Evolutionary conservation across 2,113 vertebrate species (phyloP).

Genomic region (Coptodon rendalli): DNA sequence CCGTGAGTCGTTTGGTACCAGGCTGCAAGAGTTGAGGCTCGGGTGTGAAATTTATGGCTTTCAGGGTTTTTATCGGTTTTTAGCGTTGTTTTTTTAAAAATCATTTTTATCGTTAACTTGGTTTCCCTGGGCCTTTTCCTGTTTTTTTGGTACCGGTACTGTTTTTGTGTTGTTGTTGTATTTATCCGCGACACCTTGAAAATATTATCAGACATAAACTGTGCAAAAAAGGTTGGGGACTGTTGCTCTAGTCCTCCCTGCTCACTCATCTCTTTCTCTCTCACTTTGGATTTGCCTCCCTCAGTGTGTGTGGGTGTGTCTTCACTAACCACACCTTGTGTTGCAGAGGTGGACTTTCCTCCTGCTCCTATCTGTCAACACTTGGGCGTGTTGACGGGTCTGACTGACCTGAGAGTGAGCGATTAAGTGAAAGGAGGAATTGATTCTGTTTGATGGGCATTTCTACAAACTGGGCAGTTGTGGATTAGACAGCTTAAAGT

Average conservation of each 20-base stretch:
- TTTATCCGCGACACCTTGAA: neutral
- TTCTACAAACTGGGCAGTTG: neutral
- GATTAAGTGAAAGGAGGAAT: neutral
- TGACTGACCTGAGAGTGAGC: neutral
- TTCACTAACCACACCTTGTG: neutral
- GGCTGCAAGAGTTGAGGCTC: accelerated
- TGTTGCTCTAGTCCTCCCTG: neutral
- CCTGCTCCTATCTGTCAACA: neutral
- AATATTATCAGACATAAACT: neutral
- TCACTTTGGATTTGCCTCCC: neutral
- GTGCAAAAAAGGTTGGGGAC: neutral
- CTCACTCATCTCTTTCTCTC: neutral
- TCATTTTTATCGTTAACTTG: accelerated
- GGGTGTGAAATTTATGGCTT: neutral
- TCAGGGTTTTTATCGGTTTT: neutral
- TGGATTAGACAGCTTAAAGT: neutral
- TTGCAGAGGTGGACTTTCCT: neutral
- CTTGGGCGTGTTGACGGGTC: accelerated
- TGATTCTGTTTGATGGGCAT: neutral
- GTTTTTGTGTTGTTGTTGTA: neutral
- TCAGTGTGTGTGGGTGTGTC: neutral
- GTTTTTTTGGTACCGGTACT: neutral
- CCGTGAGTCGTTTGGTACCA: accelerated
- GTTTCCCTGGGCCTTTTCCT: neutral
- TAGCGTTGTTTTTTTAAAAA: accelerated